phyloP scores from a whole-genome alignment of 2,113 vertebrate species.

The Tretioscincus oriximinensis region DNA sequence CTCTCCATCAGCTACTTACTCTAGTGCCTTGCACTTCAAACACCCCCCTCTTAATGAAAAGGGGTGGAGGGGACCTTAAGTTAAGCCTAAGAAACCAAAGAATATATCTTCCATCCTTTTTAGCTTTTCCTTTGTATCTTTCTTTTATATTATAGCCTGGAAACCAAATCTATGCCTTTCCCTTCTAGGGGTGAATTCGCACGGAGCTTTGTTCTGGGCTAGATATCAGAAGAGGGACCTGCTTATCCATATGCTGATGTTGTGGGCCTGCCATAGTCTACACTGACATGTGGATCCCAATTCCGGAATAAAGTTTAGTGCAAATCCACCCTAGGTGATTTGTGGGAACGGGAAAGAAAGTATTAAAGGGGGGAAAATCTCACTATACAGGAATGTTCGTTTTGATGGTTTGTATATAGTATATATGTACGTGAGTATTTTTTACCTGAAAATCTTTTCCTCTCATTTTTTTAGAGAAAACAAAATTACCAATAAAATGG shows the following conservation, averaged over 20 bases:
- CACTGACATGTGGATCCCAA: no score
- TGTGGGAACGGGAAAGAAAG: slow-evolving; percentile 16
- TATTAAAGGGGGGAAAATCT: neutral
- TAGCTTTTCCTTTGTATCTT: slow-evolving; percentile 4
- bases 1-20: neutral
- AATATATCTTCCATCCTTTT: slow-evolving; percentile 4
- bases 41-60: neutral
- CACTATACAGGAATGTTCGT: neutral
- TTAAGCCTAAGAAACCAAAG: slow-evolving; percentile 32
- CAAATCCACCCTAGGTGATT: neutral
- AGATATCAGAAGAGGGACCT: no score
- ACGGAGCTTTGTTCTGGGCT: no score
- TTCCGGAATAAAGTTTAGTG: no score
- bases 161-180: slow-evolving; percentile 10
- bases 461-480: slow-evolving; percentile 21
- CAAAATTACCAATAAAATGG: slow-evolving; percentile 20
- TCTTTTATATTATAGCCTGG: slow-evolving; percentile 24
- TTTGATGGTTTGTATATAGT: slow-evolving; percentile 34
- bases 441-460: slow-evolving; percentile 27
- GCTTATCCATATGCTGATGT: no score
- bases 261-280: no score
- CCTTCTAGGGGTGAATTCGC: no score
- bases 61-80: neutral
- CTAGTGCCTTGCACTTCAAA: neutral
- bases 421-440: slow-evolving; percentile 23